phyloP scores from a whole-genome alignment of 2,888 invertebrate genomes.

The Peribatodes rhomboidaria region DNA sequence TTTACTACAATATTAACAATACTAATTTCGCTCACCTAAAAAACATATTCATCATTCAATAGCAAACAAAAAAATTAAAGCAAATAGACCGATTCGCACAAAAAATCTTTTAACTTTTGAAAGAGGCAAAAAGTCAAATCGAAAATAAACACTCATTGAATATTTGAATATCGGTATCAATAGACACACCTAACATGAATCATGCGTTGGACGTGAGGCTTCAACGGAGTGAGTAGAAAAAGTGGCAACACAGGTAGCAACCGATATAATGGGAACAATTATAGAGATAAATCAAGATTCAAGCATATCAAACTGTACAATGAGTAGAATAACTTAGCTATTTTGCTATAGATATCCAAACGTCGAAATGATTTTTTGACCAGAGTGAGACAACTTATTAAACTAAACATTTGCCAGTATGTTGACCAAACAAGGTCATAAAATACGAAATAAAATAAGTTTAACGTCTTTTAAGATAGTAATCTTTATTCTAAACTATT shows the following conservation, averaged over 20 bases:
- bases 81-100: constrained; percentile 37
- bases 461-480: constrained; percentile 29
- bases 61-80: constrained; percentile 15
- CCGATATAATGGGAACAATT: constrained; percentile 22
- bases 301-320: constrained; percentile 6
- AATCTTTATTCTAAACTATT: constrained; percentile 30
- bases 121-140: constrained; percentile 50
- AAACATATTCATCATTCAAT: constrained; percentile 5
- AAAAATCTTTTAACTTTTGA: constrained; percentile 44
- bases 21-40: constrained; percentile 7
- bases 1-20: constrained; percentile 14
- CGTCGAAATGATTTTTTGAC: background rate
- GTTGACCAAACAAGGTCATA: constrained; percentile 19
- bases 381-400: background rate
- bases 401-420: constrained; percentile 5
- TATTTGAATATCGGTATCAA: constrained; percentile 55
- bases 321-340: constrained; percentile 6
- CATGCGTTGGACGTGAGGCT: constrained; percentile 44
- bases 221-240: constrained; percentile 25
- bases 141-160: constrained; percentile 54
- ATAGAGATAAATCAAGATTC: constrained; percentile 15
- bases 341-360: background rate
- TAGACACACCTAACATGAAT: constrained; percentile 55
- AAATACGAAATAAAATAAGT: constrained; percentile 28
- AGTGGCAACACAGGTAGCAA: constrained; percentile 30